Base-by-base conservation (phyloP, 2,113 vertebrate genomes). In the Lepus timidus region DNA sequence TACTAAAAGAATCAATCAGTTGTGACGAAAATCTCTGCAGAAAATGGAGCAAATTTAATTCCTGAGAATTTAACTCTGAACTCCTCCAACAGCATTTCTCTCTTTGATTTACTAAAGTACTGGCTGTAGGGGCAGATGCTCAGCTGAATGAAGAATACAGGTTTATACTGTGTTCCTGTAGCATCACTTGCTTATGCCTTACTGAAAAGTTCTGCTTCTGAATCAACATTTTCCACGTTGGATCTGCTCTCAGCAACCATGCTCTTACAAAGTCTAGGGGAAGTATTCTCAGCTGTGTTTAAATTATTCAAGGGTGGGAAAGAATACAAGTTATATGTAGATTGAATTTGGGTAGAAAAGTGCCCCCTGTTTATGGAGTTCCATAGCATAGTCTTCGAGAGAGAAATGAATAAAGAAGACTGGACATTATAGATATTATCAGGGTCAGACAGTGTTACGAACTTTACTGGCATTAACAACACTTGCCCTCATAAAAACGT, bases 171-270 rank as follows among this genome's bases (percentile, higher is more conserved):
- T 29, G 73, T 93, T 90, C 51, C 44, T 31, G 19, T 2, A 52
- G 2, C 39, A 19, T 44, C 52, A 31, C 29, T 91, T 86, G 61
- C 8, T 83, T 91, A 74, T 85, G 22, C 71, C 70, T 89, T 91
- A 55, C 71, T 94, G 51, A 84, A 92, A 85, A 68, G 27, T 87
- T 91, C 89, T 91, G 62, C 17, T 85, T 96, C 97, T 85, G 83
- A 95, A 96, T 96, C 20, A 4, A 64, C 93, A 85, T 90, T 96
- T 90, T 95, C 83, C 83, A 95, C 44, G 81, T 92, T 97, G 94
- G 52, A 97, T 89, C 61, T 95, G 64, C 90, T 83, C 88, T 90
- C 74, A 97, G 55, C 96, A 97, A 93, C 44, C 94, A 90, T 85
- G 23, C 19, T 87, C 49, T 94, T 83, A 65, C 79, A 86, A 86